Evolutionary conservation across 2,113 vertebrate species (phyloP).

Genomic region (Grallaria varia): DNA sequence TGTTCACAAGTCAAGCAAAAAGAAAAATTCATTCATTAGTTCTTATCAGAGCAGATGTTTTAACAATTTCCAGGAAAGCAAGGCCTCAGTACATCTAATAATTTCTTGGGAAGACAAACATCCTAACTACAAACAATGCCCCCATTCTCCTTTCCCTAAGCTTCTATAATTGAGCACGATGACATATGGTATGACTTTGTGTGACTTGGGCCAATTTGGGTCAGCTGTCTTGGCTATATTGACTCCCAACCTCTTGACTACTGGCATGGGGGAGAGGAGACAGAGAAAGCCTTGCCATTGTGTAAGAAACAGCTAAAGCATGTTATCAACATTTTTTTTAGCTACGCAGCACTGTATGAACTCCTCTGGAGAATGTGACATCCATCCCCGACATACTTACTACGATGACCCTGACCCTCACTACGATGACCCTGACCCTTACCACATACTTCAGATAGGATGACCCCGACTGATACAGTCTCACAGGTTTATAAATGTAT

Average conservation of each 20-base stretch:
- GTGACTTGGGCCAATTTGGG: too few species aligned
- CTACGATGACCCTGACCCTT: too few species aligned
- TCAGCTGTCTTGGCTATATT: not conserved
- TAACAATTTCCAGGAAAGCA: not conserved
- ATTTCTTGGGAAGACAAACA: not conserved
- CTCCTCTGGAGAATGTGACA: not conserved
- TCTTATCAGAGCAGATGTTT: not conserved
- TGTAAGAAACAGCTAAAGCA: not conserved
- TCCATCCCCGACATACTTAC: rapidly evolving
- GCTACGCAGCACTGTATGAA: not conserved
- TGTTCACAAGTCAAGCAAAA: not conserved
- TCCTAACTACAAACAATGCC: not conserved
- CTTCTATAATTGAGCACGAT: not conserved
- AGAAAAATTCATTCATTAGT: not conserved
- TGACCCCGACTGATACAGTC: not conserved
- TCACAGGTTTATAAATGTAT: not conserved
- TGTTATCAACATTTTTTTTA: not conserved
- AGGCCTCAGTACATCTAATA: not conserved
- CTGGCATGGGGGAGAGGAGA: not conserved
- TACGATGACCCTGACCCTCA: too few species aligned
- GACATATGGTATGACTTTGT: too few species aligned
- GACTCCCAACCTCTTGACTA: not conserved
- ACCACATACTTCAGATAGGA: too few species aligned
- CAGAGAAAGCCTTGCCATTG: not conserved
- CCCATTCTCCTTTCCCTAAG: not conserved